phyloP scores from a whole-genome alignment of 2,797 vertebrate species.

The Euthynnus affinis region DNA sequence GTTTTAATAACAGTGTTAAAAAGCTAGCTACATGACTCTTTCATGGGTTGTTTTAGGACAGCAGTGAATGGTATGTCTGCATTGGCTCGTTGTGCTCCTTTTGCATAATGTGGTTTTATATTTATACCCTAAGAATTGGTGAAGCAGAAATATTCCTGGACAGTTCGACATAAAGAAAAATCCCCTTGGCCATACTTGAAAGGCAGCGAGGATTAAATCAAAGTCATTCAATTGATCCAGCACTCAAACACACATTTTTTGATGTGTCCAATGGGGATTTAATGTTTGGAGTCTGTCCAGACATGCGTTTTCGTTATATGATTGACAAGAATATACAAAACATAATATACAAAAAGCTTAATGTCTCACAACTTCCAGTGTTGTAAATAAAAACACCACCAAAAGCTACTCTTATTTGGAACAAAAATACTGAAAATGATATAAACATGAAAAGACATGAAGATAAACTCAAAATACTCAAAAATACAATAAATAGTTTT shows the following conservation, averaged over 20 bases:
- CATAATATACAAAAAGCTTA: slow-evolving; percentile 29
- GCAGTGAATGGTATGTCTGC: slow-evolving; percentile 31
- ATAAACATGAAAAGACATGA: slow-evolving; percentile 45
- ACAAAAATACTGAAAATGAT: slow-evolving; percentile 43
- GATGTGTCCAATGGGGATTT: slow-evolving; percentile 60
- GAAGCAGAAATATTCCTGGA: slow-evolving; percentile 45
- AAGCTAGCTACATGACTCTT: slow-evolving; percentile 16
- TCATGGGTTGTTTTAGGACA: slow-evolving; percentile 35
- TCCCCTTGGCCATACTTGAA: slow-evolving; percentile 56
- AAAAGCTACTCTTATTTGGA: slow-evolving; percentile 37
- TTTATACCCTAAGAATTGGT: slow-evolving; percentile 31
- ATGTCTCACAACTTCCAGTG: slow-evolving; percentile 47
- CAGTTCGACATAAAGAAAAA: slow-evolving; percentile 41
- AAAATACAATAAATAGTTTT: slow-evolving; percentile 20
- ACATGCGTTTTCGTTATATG: slow-evolving; percentile 48
- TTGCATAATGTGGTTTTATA: slow-evolving; percentile 37
- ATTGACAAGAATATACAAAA: slow-evolving; percentile 61
- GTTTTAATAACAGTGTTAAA: slow-evolving; percentile 41
- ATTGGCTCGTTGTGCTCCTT: slow-evolving; percentile 3
- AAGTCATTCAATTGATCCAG: slow-evolving; percentile 68
- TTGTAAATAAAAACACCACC: slow-evolving; percentile 6
- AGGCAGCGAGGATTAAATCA: slow-evolving; percentile 64
- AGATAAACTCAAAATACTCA: slow-evolving; percentile 8
- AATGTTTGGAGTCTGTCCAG: slow-evolving; percentile 64
- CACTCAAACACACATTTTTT: slow-evolving; percentile 46